Evolutionary conservation across 2,797 vertebrate species (phyloP), one percentile per base, ranked within the genome.

Genomic region (Gila robusta): DNA sequence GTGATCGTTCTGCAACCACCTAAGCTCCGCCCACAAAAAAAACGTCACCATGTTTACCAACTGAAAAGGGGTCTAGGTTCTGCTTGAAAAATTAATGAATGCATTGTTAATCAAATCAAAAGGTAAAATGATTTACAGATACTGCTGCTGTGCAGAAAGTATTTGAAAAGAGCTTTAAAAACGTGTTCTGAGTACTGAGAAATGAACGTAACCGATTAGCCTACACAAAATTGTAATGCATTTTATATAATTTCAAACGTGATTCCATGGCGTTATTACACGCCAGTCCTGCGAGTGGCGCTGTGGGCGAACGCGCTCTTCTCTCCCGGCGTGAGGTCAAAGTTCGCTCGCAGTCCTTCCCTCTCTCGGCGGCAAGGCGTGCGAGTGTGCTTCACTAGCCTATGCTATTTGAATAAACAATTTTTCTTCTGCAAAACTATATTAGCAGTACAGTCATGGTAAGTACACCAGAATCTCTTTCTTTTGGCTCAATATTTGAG

Each of bases 331-430:
- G 49, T 12, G 39, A 56, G 88, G 62, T 67, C 72, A 2, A 47
- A 84, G 89, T 79, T 89, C 76, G 85, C 17, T 84, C 72, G 6
- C 66, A 84, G 16, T 32, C 90, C 90, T 94, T 94, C 94, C 95
- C 84, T 93, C 77, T 82, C n/a, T 87, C 81, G 93, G 93, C 93
- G 94, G 92, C 54, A 94, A 94, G 92, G 92, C 93, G 94, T 94
- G 91, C 83, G 86, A 88, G 88, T 82, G 83, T 2, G 41, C 28
- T 80, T 49, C 28, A 39, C 37, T 79, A 87, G 62, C 77, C 0
- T 62, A 81, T 81, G 62, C 26, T 85, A 87, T 52, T 85, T n/a
- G 41, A 85, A 86, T 85, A 62, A 91, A 84, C 39, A 62, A 32
- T 17, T 62, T 84, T 80, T 21, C 28, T 9, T 49, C 59, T 8